Evolutionary conservation across 2,113 vertebrate species (phyloP).

Genomic region (Syngnathoides biaculeatus): DNA sequence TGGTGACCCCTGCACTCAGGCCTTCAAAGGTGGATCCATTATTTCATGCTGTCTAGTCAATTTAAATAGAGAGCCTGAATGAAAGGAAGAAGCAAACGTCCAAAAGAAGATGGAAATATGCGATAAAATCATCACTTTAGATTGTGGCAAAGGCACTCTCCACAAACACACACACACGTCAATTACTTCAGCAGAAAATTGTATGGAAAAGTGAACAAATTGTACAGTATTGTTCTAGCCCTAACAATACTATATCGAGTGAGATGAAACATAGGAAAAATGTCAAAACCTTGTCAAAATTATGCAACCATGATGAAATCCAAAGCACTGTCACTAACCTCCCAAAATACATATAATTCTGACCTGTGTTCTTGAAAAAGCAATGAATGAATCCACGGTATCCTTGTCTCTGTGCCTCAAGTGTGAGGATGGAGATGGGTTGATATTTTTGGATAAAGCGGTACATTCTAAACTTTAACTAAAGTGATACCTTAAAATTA

Average conservation of each 20-base stretch:
- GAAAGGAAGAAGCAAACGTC: conserved; percentile 5
- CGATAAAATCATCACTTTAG: not conserved
- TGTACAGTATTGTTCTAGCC: no score
- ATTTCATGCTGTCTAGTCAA: conserved; percentile 25
- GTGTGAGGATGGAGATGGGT: not conserved
- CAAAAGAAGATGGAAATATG: not conserved
- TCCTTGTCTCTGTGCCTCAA: not conserved
- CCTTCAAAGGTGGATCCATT: conserved; percentile 25
- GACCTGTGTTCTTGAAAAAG: not conserved
- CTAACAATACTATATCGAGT: no score
- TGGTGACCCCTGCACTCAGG: no score
- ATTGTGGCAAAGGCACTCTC: not conserved
- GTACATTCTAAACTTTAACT: not conserved
- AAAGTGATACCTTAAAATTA: no score
- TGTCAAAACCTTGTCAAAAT: no score
- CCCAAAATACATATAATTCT: not conserved
- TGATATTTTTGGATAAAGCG: not conserved
- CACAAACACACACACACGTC: not conserved
- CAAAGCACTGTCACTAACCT: no score
- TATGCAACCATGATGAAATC: no score
- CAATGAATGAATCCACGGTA: not conserved
- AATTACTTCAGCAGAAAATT: not conserved
- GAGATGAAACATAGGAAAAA: no score
- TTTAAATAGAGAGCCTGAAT: conserved; percentile 21
- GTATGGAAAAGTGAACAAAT: no score